phyloP scores from a whole-genome alignment of 2,888 invertebrate genomes.

The Sthenelais limicola region DNA sequence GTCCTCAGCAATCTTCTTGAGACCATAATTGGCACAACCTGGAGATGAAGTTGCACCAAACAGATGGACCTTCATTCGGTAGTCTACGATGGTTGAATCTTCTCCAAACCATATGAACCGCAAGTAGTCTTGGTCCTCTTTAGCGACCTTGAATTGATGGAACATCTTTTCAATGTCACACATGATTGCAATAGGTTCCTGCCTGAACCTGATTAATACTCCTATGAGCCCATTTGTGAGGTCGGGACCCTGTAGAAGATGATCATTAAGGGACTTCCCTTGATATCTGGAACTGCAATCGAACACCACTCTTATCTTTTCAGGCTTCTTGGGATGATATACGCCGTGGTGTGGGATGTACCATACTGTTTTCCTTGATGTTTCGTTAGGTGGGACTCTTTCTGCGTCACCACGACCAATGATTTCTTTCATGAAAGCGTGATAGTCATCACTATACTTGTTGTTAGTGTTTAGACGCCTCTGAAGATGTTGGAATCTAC shows the following conservation, averaged over 20 bases:
- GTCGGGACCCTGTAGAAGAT: constrained; percentile 46
- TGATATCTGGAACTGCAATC: constrained; percentile 45
- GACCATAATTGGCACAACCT: constrained; percentile 40
- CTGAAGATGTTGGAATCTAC: neutral
- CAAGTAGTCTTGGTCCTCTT: constrained; percentile 39
- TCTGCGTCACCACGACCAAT: constrained; percentile 22
- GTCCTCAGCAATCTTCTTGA: constrained; percentile 14
- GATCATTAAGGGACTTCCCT: constrained; percentile 45
- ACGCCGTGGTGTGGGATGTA: too few relatives aligned
- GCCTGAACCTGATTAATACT: constrained; percentile 42
- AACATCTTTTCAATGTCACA: constrained; percentile 51
- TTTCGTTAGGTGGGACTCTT: constrained; percentile 14
- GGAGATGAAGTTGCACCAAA: constrained; percentile 40
- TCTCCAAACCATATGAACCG: constrained; percentile 47
- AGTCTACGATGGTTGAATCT: constrained; percentile 5
- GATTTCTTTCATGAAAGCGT: constrained; percentile 30
- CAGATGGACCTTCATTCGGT: constrained; percentile 42
- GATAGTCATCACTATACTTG: constrained; percentile 12
- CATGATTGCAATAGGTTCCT: constrained; percentile 45
- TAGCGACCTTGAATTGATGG: constrained; percentile 43
- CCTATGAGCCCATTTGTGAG: constrained; percentile 44
- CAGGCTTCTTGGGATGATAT: constrained; percentile 41
- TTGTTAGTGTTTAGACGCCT: neutral
- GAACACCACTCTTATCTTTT: constrained; percentile 46
- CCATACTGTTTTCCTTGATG: too few relatives aligned